phyloP scores from a whole-genome alignment of 2,113 vertebrate species.

The Echinops telfairi region DNA sequence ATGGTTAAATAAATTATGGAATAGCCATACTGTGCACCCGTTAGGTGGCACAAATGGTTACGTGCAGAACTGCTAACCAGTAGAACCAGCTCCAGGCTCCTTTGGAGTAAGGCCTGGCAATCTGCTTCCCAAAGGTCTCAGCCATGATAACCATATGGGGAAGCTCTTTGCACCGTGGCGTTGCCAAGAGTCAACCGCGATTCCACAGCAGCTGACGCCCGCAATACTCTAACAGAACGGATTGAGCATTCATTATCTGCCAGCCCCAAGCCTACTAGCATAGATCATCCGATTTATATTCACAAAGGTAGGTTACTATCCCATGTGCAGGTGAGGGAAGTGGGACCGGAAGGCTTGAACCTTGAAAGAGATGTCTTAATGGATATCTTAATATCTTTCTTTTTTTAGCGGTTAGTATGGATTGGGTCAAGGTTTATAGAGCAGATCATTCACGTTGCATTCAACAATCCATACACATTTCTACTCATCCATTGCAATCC shows the following conservation, averaged over 20 bases:
- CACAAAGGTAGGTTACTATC: accelerated
- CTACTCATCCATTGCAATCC: too few species aligned
- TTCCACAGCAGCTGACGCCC: background rate
- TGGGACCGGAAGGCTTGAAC: background rate
- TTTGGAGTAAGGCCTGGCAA: background rate
- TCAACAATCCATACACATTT: too few species aligned
- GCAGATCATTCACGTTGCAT: too few species aligned
- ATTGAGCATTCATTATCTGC: background rate
- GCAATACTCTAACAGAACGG: too few species aligned
- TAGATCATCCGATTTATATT: background rate
- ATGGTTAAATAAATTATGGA: background rate
- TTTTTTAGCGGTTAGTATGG: too few species aligned
- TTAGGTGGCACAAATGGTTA: background rate
- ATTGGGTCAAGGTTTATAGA: too few species aligned
- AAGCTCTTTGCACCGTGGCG: background rate
- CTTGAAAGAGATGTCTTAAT: background rate
- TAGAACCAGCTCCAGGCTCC: background rate
- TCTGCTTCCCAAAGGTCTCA: background rate
- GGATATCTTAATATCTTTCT: background rate
- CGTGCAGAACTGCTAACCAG: background rate
- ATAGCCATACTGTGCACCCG: too few species aligned
- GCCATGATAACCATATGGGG: background rate
- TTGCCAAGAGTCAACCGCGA: background rate
- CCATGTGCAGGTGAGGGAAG: background rate
- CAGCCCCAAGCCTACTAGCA: background rate